A percentile compares a stretch with the other conserved stretches of the same genome.
phyloP scores from a whole-genome alignment of 2,888 invertebrate species.

The Ectemnius lituratus region DNA sequence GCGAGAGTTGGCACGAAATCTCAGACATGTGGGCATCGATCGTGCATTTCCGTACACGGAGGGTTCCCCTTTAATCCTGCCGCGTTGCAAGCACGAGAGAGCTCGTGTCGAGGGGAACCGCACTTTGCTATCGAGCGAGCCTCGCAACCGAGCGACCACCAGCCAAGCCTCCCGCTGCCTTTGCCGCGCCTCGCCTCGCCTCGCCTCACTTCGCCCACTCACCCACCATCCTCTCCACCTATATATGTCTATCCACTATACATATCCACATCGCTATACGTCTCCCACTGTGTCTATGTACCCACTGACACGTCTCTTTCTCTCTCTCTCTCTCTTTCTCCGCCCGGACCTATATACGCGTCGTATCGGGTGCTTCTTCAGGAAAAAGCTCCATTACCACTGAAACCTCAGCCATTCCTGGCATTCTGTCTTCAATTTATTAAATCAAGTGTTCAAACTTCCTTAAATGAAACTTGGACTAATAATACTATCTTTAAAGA shows the following conservation, averaged over 20 bases:
- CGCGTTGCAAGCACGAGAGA: conserved; percentile 73
- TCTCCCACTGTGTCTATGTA: background rate
- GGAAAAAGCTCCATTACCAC: too few species aligned
- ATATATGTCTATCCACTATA: conserved; percentile 6
- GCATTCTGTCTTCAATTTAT: too few species aligned
- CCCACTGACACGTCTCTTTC: background rate
- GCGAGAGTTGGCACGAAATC: conserved; percentile 45
- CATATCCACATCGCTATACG: background rate
- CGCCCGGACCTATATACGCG: background rate
- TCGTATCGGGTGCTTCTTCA: conserved; percentile 15
- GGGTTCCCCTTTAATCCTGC: conserved; percentile 75
- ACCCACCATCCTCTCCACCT: conserved; percentile 35
- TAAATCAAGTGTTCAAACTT: too few species aligned
- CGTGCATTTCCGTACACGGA: conserved; percentile 53
- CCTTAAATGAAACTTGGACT: too few species aligned
- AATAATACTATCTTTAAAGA: too few species aligned
- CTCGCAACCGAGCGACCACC: conserved; percentile 67
- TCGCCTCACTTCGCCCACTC: conserved; percentile 43
- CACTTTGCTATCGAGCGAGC: conserved; percentile 75
- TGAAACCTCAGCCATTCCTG: too few species aligned
- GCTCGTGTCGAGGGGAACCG: conserved; percentile 74
- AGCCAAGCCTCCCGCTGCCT: conserved; percentile 58
- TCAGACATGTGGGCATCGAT: conserved; percentile 58
- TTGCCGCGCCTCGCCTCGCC: conserved; percentile 45
- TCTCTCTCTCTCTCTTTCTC: background rate